Evolutionary conservation across 2,888 invertebrate species (phyloP), one percentile per base, ranked within the genome.

Genomic region (Lasioglossum calceatum): DNA sequence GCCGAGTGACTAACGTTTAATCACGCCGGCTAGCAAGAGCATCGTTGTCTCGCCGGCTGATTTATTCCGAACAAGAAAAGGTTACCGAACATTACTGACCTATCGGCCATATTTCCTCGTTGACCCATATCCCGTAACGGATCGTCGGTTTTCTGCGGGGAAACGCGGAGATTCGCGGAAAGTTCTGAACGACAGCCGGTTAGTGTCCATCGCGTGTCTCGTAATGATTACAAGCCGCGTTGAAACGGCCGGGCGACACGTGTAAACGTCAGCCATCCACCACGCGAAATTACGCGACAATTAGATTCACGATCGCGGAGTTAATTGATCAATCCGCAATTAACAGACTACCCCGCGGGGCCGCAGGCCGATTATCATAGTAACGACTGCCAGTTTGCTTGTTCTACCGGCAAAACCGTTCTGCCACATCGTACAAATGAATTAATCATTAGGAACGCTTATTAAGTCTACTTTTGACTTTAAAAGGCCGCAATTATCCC

Each of bases 301-400:
- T 76, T 16, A 16, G 61, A 27, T 75, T 32, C 72, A 71, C 44
- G 64, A 32, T 81, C 42, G 0, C 36, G 67, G 0, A 67, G 27
- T 44, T 79, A 72, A 85, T 84, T 73, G 85, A 85, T 85, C 78
- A 14, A 84, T 84, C 47, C 19, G 54, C 27, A 54, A 76, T 76
- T 54, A 77, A 71, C 32, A 23, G 77, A 58, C 67, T 74, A 39
- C 44, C 14, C 36, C 64, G 50, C 50, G 2, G 8, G 10, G 4
- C 44, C 44, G 44, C 44, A 14, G 47, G 4, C 36, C 36, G 23
- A 73, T 85, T 85, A 83, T 72, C 76, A 4, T 72, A 67, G 72
- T 64, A 79, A 79, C 12, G n/a, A 67, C 77, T 67, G 64, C 39
- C 44, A 47, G 32, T 4, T 16, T 27, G 27, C 47, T 16, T 58